These are phyloP conservation scores for Ophion slaviceki DNA, from an alignment of 2,888 invertebrate genomes.

Conservation along the genomic window DNA sequence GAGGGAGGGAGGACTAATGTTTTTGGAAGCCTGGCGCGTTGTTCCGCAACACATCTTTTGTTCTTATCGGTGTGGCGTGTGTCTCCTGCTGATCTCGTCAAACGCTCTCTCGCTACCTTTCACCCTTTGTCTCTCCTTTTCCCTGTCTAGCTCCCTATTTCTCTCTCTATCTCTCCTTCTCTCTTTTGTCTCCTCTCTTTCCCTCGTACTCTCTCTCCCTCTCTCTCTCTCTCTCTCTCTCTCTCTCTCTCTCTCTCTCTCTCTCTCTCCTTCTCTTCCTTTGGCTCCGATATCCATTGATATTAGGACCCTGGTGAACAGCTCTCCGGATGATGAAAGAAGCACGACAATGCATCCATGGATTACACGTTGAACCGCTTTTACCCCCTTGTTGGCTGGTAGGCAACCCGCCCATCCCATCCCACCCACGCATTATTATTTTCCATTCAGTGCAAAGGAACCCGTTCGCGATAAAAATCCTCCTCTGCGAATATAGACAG, in stretches of 20 bases:
- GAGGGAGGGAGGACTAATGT: neutral
- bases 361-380: slow-evolving; percentile 65
- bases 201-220: neutral
- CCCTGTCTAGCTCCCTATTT: slow-evolving; percentile 13
- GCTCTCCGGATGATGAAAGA: slow-evolving; percentile 65
- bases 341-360: slow-evolving; percentile 61
- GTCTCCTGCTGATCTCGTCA: slow-evolving; percentile 64
- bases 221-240: neutral
- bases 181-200: neutral
- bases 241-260: neutral
- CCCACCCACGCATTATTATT: slow-evolving; percentile 62
- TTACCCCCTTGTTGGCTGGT: slow-evolving; percentile 29
- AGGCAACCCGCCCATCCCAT: slow-evolving; percentile 21
- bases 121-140: slow-evolving; percentile 58
- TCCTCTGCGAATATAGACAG: slow-evolving; percentile 6
- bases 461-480: slow-evolving; percentile 25
- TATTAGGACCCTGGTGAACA: slow-evolving; percentile 58
- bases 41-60: slow-evolving; percentile 58
- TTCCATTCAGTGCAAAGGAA: slow-evolving; percentile 58
- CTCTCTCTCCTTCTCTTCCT: slow-evolving; percentile 1
- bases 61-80: slow-evolving; percentile 50
- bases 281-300: slow-evolving; percentile 61
- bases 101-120: slow-evolving; percentile 64
- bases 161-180: neutral
- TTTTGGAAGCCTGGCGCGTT: slow-evolving; percentile 58